phyloP scores from a whole-genome alignment of 1,140 invertebrate genomes.

The Hypsibius dujardini region DNA sequence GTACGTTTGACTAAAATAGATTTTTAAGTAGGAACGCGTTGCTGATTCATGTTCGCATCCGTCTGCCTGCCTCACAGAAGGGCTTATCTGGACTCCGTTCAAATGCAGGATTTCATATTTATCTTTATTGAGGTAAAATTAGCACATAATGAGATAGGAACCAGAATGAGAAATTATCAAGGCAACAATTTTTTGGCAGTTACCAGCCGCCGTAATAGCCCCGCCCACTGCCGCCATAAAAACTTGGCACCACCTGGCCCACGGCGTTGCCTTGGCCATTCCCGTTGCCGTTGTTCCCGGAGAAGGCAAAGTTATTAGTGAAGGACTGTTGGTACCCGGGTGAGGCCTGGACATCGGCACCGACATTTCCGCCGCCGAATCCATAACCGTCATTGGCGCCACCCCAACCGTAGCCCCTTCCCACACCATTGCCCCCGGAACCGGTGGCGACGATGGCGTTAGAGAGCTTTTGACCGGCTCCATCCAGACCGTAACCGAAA shows the following conservation, averaged over 20 bases:
- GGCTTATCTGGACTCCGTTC: no score
- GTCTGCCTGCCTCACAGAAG: no score
- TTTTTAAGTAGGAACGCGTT: no score
- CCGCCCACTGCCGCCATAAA: no score
- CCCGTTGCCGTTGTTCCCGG: not conserved
- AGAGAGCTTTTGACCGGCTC: not conserved
- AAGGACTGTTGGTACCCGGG: not conserved
- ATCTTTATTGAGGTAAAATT: no score
- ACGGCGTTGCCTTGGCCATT: not conserved
- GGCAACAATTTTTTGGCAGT: no score
- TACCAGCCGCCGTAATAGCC: no score
- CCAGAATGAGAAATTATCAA: no score
- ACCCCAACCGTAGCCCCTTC: not conserved
- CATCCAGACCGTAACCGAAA: conserved; percentile 2
- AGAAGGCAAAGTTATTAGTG: conserved; percentile 14
- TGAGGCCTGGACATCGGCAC: not conserved
- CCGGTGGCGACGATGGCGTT: not conserved
- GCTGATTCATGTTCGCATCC: no score
- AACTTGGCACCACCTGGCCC: not conserved
- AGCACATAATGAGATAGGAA: no score
- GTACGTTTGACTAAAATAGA: no score
- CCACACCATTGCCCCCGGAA: not conserved
- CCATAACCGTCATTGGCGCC: not conserved
- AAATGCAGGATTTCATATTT: no score
- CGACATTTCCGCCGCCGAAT: not conserved